These are phyloP conservation scores for Stenodema calcarata DNA, from an alignment of 2,888 invertebrate genomes.

Conservation along the genomic window DNA sequence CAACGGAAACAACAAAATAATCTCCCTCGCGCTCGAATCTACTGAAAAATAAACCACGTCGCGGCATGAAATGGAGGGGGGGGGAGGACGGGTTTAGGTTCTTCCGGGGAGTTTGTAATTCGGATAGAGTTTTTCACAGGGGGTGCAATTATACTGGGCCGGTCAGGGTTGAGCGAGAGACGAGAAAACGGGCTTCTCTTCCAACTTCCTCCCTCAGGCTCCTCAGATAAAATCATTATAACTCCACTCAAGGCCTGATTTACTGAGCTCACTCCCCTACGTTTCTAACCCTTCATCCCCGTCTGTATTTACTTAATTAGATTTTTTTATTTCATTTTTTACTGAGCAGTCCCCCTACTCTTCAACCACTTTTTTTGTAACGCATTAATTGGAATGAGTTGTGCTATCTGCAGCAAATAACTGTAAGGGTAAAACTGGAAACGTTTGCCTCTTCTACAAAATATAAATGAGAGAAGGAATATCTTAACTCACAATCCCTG, in stretches of 20 bases:
- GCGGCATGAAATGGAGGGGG: not conserved
- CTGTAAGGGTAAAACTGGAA: not conserved
- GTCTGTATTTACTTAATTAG: constrained; percentile 43
- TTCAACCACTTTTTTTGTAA: not conserved
- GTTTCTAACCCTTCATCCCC: not conserved
- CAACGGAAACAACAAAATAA: constrained; percentile 14
- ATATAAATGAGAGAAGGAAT: not conserved
- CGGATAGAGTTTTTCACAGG: constrained; percentile 47
- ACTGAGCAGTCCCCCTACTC: not conserved
- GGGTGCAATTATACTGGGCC: constrained; percentile 39
- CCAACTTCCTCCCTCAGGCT: constrained; percentile 14
- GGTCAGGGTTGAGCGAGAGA: constrained; percentile 1
- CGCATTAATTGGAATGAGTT: constrained; percentile 28
- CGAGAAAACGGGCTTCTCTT: not conserved
- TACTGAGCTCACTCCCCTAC: constrained; percentile 25
- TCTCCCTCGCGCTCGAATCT: not conserved
- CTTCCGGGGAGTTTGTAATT: constrained; percentile 46
- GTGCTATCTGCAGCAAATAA: constrained; percentile 4
- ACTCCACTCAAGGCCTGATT: constrained; percentile 48
- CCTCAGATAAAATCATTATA: constrained; percentile 51
- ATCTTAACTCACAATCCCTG: constrained; percentile 26
- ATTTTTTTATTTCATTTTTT: constrained; percentile 24
- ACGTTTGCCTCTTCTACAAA: not conserved
- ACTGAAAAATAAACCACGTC: constrained; percentile 10
- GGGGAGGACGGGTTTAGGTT: not conserved